A percentile compares a stretch with the other conserved stretches of the same genome.
Conservation (phyloP, 2,888 invertebrate species). For the Metalampra italica region DNA sequence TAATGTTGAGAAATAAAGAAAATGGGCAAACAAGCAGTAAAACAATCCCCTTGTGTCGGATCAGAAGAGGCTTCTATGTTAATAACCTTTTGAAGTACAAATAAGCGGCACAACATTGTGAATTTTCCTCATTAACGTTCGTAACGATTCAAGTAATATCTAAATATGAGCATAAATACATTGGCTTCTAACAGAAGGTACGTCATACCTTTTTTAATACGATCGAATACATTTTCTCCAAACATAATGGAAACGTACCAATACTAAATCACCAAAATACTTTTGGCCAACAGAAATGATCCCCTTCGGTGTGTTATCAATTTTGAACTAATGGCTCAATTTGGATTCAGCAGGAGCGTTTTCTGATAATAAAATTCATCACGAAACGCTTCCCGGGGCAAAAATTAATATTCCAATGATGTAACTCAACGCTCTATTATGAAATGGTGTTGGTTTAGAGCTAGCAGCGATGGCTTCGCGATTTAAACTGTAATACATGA, state of each 20-base stretch:
- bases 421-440: slow-evolving; percentile 59
- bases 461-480: neutral
- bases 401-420: slow-evolving; percentile 76
- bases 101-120: too few relatives aligned
- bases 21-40: too few relatives aligned
- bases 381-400: slow-evolving; percentile 64
- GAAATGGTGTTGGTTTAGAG: slow-evolving; percentile 20
- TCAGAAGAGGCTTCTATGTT: too few relatives aligned
- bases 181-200: too few relatives aligned
- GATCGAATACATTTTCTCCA: neutral
- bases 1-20: too few relatives aligned
- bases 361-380: slow-evolving; percentile 74
- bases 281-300: slow-evolving; percentile 37
- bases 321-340: slow-evolving; percentile 69
- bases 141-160: too few relatives aligned
- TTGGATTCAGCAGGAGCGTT: slow-evolving; percentile 64
- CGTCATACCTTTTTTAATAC: too few relatives aligned
- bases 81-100: too few relatives aligned
- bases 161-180: too few relatives aligned
- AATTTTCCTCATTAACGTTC: too few relatives aligned
- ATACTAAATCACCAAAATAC: slow-evolving; percentile 31
- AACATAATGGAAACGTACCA: slow-evolving; percentile 20
- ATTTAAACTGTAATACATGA: neutral
- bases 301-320: slow-evolving; percentile 65
- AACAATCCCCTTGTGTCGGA: too few relatives aligned